phyloP scores from a whole-genome alignment of 2,113 vertebrate species.

The Chinchilla lanigera region DNA sequence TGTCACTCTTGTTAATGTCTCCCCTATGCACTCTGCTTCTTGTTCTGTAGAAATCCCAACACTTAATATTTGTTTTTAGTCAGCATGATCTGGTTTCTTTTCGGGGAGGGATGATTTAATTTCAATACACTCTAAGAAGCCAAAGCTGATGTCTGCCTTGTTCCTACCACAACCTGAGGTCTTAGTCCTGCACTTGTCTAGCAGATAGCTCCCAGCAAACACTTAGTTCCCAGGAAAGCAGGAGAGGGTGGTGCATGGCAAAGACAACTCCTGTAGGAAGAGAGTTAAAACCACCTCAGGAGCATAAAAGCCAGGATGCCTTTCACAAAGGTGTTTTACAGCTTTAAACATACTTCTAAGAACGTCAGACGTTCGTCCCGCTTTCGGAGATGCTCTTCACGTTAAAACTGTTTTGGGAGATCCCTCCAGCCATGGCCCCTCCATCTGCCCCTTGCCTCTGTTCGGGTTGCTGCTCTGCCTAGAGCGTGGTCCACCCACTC shows the following conservation, averaged over 20 bases:
- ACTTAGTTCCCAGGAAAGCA: neutral
- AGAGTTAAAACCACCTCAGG: neutral
- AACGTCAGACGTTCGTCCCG: neutral
- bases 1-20: neutral
- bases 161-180: neutral
- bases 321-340: neutral
- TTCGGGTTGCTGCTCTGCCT: neutral
- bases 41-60: neutral
- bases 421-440: neutral
- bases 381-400: neutral
- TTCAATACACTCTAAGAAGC: neutral
- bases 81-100: neutral
- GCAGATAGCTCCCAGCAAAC: neutral
- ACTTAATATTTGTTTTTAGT: neutral
- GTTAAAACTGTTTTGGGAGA: neutral
- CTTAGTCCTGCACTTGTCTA: neutral
- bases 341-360: neutral
- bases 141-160: neutral
- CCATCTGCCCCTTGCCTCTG: neutral
- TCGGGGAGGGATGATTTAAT: neutral
- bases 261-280: neutral
- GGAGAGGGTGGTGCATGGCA: neutral
- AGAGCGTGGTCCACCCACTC: neutral
- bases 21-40: neutral
- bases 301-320: neutral